A percentile compares a stretch with the other conserved stretches of the same genome.
phyloP scores from a whole-genome alignment of 2,888 invertebrate species.

The Meganola albula region DNA sequence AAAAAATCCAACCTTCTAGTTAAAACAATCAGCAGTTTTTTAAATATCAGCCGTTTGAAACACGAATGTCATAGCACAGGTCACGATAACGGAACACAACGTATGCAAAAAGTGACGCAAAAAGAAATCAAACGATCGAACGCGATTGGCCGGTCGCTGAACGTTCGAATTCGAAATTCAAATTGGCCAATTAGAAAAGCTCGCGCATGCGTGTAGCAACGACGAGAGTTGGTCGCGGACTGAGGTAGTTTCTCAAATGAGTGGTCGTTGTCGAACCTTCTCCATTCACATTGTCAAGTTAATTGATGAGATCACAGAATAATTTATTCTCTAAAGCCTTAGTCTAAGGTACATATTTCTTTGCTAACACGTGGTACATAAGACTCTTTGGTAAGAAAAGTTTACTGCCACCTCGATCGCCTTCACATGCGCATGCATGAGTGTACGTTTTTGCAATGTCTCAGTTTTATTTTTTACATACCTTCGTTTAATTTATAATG shows the following conservation, averaged over 20 bases:
- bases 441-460: slow-evolving; percentile 58
- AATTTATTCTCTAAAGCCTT: slow-evolving; percentile 21
- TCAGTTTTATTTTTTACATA: slow-evolving; percentile 46
- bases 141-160: slow-evolving; percentile 59
- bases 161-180: slow-evolving; percentile 57
- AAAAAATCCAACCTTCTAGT: slow-evolving; percentile 59
- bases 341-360: slow-evolving; percentile 9
- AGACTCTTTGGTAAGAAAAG: slow-evolving; percentile 27
- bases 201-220: slow-evolving; percentile 51
- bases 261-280: slow-evolving; percentile 58
- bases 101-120: slow-evolving; percentile 55
- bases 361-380: slow-evolving; percentile 20
- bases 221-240: slow-evolving; percentile 59
- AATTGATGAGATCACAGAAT: slow-evolving; percentile 21
- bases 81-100: slow-evolving; percentile 58
- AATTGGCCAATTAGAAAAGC: slow-evolving; percentile 44
- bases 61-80: slow-evolving; percentile 61
- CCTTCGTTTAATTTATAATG: no score
- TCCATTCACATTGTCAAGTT: slow-evolving; percentile 63
- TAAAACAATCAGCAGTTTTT: slow-evolving; percentile 34
- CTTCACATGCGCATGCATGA: slow-evolving; percentile 70
- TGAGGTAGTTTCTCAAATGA: slow-evolving; percentile 66
- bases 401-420: slow-evolving; percentile 63
- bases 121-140: slow-evolving; percentile 65
- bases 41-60: slow-evolving; percentile 34